Conservation (phyloP, 2,113 vertebrate species). For the Clarias gariepinus region DNA sequence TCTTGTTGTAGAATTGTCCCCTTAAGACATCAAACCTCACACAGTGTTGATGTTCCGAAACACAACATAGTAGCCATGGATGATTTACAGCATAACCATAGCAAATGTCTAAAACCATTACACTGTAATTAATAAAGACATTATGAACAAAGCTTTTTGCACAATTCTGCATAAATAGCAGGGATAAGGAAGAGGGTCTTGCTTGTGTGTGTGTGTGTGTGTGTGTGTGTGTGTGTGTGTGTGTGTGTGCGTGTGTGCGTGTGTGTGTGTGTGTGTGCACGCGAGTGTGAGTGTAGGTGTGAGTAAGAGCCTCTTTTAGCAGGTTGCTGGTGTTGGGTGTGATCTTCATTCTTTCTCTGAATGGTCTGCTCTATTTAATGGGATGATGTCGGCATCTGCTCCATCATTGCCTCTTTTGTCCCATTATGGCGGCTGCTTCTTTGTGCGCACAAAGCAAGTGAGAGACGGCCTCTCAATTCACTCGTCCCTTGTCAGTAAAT, state of each 20-base stretch:
- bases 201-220: not conserved
- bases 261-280: conserved; percentile 17
- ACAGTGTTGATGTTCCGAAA: conserved; percentile 15
- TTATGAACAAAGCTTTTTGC: conserved; percentile 8
- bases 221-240: conserved; percentile 24
- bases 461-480: conserved; percentile 49
- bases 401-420: conserved; percentile 54
- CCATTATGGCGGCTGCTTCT: conserved; percentile 45
- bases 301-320: conserved; percentile 33
- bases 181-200: conserved; percentile 31
- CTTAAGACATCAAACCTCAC: not conserved
- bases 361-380: conserved; percentile 51
- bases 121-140: conserved; percentile 22
- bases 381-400: conserved; percentile 60
- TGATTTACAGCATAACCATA: conserved; percentile 12
- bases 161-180: conserved; percentile 9
- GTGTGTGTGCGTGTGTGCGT: conserved; percentile 20
- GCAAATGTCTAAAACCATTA: not conserved
- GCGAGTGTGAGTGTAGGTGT: conserved; percentile 28
- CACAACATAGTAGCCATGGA: not conserved
- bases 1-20: conserved; percentile 17
- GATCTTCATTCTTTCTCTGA: conserved; percentile 42
- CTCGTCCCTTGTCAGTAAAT: conserved; percentile 42
- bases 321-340: conserved; percentile 44
- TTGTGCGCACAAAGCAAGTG: conserved; percentile 55